Conservation (phyloP, 1,140 invertebrate genomes). For the Eufriesea mexicana region DNA sequence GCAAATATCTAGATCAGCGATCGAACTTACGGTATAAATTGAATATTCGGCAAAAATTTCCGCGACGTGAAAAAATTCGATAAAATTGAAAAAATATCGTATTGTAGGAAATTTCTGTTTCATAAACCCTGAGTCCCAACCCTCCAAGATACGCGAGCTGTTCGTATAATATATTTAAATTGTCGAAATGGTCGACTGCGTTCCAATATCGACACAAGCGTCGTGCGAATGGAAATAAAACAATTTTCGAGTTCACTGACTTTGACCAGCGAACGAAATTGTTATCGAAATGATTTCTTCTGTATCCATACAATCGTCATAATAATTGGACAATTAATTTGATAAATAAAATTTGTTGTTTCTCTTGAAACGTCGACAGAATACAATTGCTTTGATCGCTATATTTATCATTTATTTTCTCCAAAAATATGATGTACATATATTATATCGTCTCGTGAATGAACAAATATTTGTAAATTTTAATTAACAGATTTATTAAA, state of each 20-base stretch:
- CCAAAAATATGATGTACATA: too few relatives aligned
- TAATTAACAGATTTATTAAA: too few relatives aligned
- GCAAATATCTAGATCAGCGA: background rate
- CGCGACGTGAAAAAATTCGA: background rate
- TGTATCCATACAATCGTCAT: background rate
- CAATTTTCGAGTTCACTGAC: background rate
- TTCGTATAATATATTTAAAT: background rate
- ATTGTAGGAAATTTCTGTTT: background rate
- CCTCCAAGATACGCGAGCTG: background rate
- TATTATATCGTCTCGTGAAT: too few relatives aligned
- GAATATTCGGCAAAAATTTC: background rate
- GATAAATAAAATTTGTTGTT: background rate
- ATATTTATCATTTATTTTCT: too few relatives aligned
- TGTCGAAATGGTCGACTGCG: background rate
- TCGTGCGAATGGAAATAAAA: slow-evolving; percentile 6
- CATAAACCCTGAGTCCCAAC: too few relatives aligned
- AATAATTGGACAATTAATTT: background rate
- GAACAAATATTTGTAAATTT: too few relatives aligned
- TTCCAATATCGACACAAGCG: background rate
- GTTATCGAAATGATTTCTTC: slow-evolving; percentile 2
- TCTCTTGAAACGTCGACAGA: background rate
- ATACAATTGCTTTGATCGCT: too few relatives aligned
- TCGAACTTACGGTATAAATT: background rate
- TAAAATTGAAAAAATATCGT: background rate
- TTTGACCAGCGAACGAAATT: background rate